Evolutionary conservation across 1,140 invertebrate genomes (phyloP), one percentile per base, ranked within the genome.

Genomic region (Calliopsis andreniformis): DNA sequence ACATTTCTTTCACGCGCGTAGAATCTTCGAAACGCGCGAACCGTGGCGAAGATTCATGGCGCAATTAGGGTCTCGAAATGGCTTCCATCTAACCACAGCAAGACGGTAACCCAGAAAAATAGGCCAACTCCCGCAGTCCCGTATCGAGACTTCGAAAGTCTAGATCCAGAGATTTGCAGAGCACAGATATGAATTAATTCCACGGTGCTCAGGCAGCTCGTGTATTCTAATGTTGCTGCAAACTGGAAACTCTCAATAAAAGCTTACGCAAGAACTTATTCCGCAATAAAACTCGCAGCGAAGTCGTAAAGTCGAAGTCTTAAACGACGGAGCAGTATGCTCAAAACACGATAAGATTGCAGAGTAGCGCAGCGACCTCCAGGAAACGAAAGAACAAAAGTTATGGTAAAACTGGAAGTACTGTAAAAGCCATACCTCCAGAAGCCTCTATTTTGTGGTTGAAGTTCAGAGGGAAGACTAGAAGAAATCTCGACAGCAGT

Each of bases 1-100:
- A 69, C 73, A 81, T 67, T 58, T 81, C 77, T 76, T 63, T 42
- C 47, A n/a, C 62, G 47, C 53, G 49, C 43, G 20, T 55, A 35
- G n/a, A 23, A 69, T 20, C 73, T 25, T 53, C 28, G 25, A 47
- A n/a, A n/a, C 51, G 42, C 56, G 49, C 42, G 25, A 10, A n/a
- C 25, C 30, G 18, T 10, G 35, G 6, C 32, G 2, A 28, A 69
- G 64, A 76, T 81, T 76, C 58, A 80, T 76, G 47, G 25, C 23
- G 55, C 51, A 69, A 76, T 81, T 79, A 76, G 23, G 53, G 45
- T 16, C 53, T 61, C 56, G 76, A 63, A 61, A 47, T 70, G 30
- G 67, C 28, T 62, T 56, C 51, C 43, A 28, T 66, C 18, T 59
- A 25, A 78, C 39, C 43, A 23, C 59, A 39, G 32, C 62, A 32